Base-by-base conservation (phyloP, 2,888 invertebrate genomes). In the Drosophila kokeensis region DNA sequence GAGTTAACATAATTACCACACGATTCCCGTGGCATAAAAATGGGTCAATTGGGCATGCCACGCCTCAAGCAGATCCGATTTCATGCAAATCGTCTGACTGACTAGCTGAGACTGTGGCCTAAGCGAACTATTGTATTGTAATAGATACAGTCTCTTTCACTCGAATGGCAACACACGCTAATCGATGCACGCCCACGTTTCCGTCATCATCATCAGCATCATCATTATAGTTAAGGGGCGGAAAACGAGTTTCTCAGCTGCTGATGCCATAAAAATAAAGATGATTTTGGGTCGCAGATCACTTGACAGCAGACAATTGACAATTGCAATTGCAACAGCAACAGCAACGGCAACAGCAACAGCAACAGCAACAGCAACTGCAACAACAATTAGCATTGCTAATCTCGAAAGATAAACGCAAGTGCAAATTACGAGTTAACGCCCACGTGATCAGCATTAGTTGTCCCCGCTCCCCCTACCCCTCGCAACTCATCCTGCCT, bases 171-270 rank as follows among this genome's bases (percentile, higher is more conserved):
- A 72, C 71, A 76, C 58, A 77, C 42, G 79, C 73, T 89, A 84
- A 90, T 90, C 80, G 83, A 87, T 90, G 87, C 87, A 90, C 87
- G 90, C 87, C 87, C 91, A 87, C 87, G 88, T 76, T 52, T 54
- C 61, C 66, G 57, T 75, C 49, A 52, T 30, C 21, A 55, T 59
- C n/a, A n/a, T 24, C 18, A 42, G 45, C 18, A 53, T 40, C 24
- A 52, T 53, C 42, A 21, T 42, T 30, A 34, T 58, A 64, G 63
- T 62, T 65, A 40, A 73, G 69, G 54, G 79, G 82, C 57, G 81
- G 49, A 45, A 79, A 88, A 83, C 89, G 50, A 70, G 87, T 87
- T 86, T 80, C 40, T 73, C 74, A 64, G 74, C 59, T 62, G 63
- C 13, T 38, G 60, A 60, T 42, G 67, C 82, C 89, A 90, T 89